Evolutionary conservation across 2,113 vertebrate species (phyloP), one percentile per base, ranked within the genome.

Genomic region (Merops nubicus): DNA sequence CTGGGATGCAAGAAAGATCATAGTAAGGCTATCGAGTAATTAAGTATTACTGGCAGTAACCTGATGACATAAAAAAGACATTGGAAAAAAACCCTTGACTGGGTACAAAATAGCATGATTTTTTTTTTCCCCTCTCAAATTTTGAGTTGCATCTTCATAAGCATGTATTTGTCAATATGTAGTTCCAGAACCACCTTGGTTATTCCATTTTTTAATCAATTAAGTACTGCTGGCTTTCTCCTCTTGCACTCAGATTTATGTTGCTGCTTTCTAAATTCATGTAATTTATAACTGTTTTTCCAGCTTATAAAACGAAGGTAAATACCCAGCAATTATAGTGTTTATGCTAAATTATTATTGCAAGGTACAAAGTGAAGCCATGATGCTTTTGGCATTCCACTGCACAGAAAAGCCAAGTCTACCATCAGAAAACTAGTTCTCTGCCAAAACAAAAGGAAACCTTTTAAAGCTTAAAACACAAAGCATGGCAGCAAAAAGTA

Each of bases 331-430:
- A 78, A 95, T 95, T 92, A 92, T 3, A 85, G 43, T 75, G 16
- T 51, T 96, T 96, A 91, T 33, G 38, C n/a, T 91, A 70, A 95
- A 92, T 92, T 93, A 92, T 56, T 92, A 91, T 81, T 81, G 64
- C 76, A 77, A 94, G 63, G 68, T 70, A 93, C n/a, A 83, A 92
- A 83, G 75, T 31, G 29, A 92, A 34, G 43, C 69, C 81, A 43
- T 57, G 59, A 90, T 54, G 75, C 14, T 92, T 74, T 73, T 87
- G 68, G 54, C 56, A 78, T 72, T 67, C 34, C n/a, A 56, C 33
- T 72, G 34, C 69, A 89, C 2, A 77, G 36, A 84, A 95, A 85
- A 94, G 56, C 23, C 16, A 87, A 47, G 10, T 48, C 75, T 85
- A 47, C 33, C 21, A 57, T 45, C 25, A 83, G 29, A 83, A 12